These are phyloP conservation scores for Ditylenchus weischeri DNA, from an alignment of 2,888 invertebrate species.

Conservation along the genomic window DNA sequence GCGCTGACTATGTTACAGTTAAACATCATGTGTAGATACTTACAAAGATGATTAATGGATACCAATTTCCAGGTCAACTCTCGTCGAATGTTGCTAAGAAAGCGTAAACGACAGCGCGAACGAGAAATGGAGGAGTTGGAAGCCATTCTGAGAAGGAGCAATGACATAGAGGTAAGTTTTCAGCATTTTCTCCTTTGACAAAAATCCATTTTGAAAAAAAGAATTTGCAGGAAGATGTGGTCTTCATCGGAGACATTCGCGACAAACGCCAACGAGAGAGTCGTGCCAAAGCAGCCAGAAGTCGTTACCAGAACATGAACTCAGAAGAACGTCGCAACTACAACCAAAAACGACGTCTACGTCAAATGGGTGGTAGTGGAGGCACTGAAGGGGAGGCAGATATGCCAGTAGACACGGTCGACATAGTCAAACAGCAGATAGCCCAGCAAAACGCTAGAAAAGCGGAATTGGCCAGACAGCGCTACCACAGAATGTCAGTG, in stretches of 20 bases:
- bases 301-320: constrained; percentile 30
- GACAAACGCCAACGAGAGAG: constrained; percentile 55
- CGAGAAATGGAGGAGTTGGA: constrained; percentile 57
- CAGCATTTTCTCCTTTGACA: neutral
- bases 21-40: no score
- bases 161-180: constrained; percentile 44
- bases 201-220: neutral
- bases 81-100: constrained; percentile 55
- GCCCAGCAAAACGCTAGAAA: constrained; percentile 22
- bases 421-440: constrained; percentile 18
- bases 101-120: constrained; percentile 55
- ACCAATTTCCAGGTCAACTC: constrained; percentile 37
- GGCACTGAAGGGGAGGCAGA: constrained; percentile 19
- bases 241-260: constrained; percentile 50
- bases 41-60: no score
- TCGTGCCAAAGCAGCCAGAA: constrained; percentile 56
- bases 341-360: constrained; percentile 27
- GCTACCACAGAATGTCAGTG: constrained; percentile 29
- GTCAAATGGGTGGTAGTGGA: constrained; percentile 17
- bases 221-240: constrained; percentile 43
- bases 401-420: constrained; percentile 13
- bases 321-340: constrained; percentile 25
- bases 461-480: constrained; percentile 26
- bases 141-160: constrained; percentile 50
- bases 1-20: no score